Conservation (phyloP, 2,797 vertebrate genomes). For the Chaenodraco wilsoni region DNA sequence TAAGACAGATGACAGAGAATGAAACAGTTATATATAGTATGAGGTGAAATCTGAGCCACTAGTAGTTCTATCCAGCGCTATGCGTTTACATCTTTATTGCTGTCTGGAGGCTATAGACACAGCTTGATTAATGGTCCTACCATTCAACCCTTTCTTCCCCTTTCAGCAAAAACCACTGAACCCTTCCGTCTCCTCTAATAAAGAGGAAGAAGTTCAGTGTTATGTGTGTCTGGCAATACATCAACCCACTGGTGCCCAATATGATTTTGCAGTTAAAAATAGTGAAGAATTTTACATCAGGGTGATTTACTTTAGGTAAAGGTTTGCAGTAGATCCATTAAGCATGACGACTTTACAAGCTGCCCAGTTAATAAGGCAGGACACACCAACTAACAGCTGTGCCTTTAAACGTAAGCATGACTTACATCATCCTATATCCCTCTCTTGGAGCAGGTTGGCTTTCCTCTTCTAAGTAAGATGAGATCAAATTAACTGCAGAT, state of each 20-base stretch:
- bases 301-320: background rate
- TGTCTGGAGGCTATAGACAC: conserved; percentile 37
- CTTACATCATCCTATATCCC: conserved; percentile 41
- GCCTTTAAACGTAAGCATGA: conserved; percentile 28
- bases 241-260: background rate
- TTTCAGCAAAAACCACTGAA: conserved; percentile 33
- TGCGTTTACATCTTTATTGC: conserved; percentile 30
- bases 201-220: conserved; percentile 7
- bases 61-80: conserved; percentile 15
- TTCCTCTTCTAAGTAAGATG: conserved; percentile 30
- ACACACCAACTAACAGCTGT: conserved; percentile 52
- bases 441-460: conserved; percentile 30
- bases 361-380: conserved; percentile 17
- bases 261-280: background rate
- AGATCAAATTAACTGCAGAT: conserved; percentile 52
- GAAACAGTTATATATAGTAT: conserved; percentile 3
- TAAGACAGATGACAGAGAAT: conserved; percentile 1
- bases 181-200: conserved; percentile 1
- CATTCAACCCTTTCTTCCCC: conserved; percentile 9
- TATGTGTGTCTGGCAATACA: background rate
- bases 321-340: conserved; percentile 16
- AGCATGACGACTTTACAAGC: conserved; percentile 46
- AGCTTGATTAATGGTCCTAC: conserved; percentile 42
- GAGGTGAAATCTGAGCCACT: conserved; percentile 39
- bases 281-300: background rate